Evolutionary conservation across 1,140 invertebrate species (phyloP).

Genomic region (Atopsyche davidsoni): DNA sequence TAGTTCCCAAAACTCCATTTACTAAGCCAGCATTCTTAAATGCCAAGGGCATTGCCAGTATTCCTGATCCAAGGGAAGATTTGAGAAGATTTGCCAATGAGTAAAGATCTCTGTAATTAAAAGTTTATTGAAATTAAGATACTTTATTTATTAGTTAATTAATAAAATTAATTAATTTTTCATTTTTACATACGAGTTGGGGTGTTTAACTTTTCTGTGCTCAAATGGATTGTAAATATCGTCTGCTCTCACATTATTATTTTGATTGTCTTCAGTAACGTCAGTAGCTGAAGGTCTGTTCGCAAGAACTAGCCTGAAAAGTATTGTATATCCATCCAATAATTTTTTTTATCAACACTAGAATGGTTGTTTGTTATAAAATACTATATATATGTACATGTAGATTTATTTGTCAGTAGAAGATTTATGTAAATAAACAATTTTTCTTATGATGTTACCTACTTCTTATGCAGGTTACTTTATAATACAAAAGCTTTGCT

Average conservation of each 20-base stretch:
- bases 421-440: no score
- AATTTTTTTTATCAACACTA: no score
- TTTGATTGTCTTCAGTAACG: background rate
- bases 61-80: constrained; percentile 80
- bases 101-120: constrained; percentile 56
- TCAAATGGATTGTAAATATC: constrained; percentile 61
- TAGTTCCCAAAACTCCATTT: constrained; percentile 64
- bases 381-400: no score
- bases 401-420: no score
- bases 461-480: no score
- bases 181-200: constrained; percentile 51
- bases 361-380: no score
- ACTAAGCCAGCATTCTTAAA: constrained; percentile 74
- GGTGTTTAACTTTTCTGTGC: constrained; percentile 56
- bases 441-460: no score
- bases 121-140: constrained; percentile 13
- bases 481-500: no score
- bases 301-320: no score
- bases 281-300: background rate
- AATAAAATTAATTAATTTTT: constrained; percentile 6
- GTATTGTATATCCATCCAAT: no score
- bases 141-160: background rate
- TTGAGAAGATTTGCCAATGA: constrained; percentile 75
- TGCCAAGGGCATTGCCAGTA: constrained; percentile 82
- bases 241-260: constrained; percentile 26